Percentiles rank a stretch among this genome's conserved stretches.
Evolutionary conservation across 2,797 vertebrate genomes (phyloP).

Genomic region (Gymnopithys bicolor): DNA sequence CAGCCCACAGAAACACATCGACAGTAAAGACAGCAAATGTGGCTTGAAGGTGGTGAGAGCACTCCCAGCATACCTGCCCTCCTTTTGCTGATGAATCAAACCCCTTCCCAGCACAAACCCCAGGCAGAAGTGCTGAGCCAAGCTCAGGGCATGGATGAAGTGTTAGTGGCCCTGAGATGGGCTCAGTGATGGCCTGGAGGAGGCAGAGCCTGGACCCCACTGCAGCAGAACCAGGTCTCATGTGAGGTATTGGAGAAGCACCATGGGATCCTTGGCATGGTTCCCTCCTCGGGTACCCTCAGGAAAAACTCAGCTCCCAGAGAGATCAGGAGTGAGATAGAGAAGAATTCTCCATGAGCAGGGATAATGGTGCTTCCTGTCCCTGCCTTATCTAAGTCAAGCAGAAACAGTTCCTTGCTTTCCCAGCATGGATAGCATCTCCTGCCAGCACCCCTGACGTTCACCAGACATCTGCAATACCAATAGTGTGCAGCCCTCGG

Average conservation of each 20-base stretch:
- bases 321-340: background rate
- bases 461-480: background rate
- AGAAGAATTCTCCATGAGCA: background rate
- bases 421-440: background rate
- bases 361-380: background rate
- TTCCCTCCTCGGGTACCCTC: background rate
- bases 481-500: fast-evolving
- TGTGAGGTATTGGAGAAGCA: background rate
- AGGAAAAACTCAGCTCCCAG: background rate
- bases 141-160: fast-evolving
- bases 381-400: background rate
- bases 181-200: background rate
- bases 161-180: fast-evolving
- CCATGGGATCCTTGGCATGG: fast-evolving
- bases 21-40: background rate
- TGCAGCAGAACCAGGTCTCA: background rate
- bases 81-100: background rate
- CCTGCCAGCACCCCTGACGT: background rate
- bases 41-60: background rate
- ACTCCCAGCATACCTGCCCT: background rate
- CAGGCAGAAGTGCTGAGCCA: background rate
- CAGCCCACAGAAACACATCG: background rate
- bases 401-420: background rate
- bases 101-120: background rate
- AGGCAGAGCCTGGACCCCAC: background rate